phyloP scores from a whole-genome alignment of 1,140 invertebrate species.

The Sogatella furcifera region DNA sequence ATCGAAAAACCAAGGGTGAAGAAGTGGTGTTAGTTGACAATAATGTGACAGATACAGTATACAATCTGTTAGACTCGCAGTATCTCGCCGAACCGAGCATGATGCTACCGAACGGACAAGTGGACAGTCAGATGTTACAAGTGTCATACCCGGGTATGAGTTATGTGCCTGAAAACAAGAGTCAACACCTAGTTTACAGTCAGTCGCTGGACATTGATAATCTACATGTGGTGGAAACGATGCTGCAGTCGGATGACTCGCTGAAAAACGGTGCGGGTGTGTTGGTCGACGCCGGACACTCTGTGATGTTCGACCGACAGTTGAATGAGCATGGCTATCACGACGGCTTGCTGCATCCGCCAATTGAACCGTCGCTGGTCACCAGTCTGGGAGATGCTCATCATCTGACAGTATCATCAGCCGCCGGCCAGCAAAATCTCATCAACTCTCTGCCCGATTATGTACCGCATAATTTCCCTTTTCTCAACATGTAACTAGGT shows the following conservation, averaged over 20 bases:
- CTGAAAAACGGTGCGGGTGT: neutral
- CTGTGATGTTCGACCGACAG: neutral
- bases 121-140: constrained; percentile 1
- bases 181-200: constrained; percentile 5
- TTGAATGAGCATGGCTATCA: neutral
- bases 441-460: neutral
- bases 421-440: neutral
- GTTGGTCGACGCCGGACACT: neutral
- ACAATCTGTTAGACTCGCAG: neutral
- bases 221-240: constrained; percentile 8
- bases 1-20: neutral
- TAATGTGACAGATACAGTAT: neutral
- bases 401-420: neutral
- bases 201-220: constrained; percentile 6
- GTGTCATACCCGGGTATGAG: neutral
- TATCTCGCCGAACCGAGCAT: neutral
- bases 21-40: neutral
- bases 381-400: neutral
- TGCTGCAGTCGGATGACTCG: constrained; percentile 3
- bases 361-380: constrained; percentile 1
- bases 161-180: neutral
- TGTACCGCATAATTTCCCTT: constrained; percentile 2
- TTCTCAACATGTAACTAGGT: neutral
- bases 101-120: neutral
- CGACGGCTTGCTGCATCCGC: neutral